These are phyloP conservation scores for Channa maculata DNA, from an alignment of 2,113 vertebrate species.

Conservation along the genomic window DNA sequence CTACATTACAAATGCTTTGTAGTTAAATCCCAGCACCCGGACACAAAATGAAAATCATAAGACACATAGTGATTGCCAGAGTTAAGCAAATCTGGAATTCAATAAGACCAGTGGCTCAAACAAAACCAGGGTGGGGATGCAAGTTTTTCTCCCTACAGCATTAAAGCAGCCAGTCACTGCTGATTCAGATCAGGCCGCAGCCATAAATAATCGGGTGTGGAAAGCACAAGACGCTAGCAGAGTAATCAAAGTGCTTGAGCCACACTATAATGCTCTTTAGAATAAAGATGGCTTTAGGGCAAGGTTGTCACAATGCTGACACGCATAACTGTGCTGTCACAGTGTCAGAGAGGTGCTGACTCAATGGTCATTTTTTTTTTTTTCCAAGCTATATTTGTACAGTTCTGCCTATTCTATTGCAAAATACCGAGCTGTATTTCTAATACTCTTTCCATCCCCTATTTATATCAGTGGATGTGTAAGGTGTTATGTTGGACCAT, in stretches of 20 bases:
- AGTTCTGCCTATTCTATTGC: background rate
- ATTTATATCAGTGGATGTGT: background rate
- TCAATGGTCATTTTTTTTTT: background rate
- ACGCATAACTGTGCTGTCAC: slow-evolving; percentile 1
- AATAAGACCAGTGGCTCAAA: too few relatives aligned
- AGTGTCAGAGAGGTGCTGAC: background rate
- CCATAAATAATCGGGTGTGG: background rate
- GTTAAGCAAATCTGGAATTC: too few relatives aligned
- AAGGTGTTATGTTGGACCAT: background rate
- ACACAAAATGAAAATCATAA: too few relatives aligned
- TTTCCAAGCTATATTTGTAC: background rate
- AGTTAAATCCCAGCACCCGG: too few relatives aligned
- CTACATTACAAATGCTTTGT: too few relatives aligned
- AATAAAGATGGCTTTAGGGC: background rate
- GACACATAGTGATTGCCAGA: too few relatives aligned
- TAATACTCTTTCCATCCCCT: background rate
- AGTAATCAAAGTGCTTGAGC: background rate
- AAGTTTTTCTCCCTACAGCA: background rate
- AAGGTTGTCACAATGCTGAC: slow-evolving; percentile 5
- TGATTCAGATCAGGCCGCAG: background rate
- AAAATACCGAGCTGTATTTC: background rate
- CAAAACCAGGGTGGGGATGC: background rate
- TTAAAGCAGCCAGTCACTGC: background rate
- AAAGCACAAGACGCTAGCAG: background rate
- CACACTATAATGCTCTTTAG: background rate